Evolutionary conservation across 1,140 invertebrate species (phyloP).

Genomic region (Listronotus oregonensis): DNA sequence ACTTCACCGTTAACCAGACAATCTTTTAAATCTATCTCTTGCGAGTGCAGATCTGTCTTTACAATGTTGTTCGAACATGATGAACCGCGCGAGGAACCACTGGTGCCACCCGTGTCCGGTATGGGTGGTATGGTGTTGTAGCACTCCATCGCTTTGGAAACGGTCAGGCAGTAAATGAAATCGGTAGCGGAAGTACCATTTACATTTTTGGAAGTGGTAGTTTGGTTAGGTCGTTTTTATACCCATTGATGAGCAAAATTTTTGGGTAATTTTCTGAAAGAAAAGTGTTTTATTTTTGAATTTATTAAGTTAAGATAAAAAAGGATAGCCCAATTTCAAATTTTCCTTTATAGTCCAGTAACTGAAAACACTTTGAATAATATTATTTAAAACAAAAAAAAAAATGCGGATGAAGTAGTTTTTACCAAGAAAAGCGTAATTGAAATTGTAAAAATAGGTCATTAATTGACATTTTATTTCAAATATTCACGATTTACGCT

Average conservation of each 20-base stretch:
- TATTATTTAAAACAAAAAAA: too few species aligned
- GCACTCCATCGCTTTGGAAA: conserved; percentile 30
- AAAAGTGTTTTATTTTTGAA: too few species aligned
- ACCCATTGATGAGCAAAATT: background rate
- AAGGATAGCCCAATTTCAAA: too few species aligned
- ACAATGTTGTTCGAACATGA: conserved; percentile 32
- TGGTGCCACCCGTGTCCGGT: conserved; percentile 30
- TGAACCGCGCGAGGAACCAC: conserved; percentile 7
- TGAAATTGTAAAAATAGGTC: too few species aligned
- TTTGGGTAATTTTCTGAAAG: background rate
- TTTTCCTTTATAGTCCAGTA: too few species aligned
- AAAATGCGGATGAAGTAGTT: too few species aligned
- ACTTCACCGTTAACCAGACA: conserved; percentile 38
- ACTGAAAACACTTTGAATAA: too few species aligned
- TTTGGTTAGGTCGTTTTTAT: background rate
- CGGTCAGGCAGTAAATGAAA: background rate
- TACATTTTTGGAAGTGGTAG: conserved; percentile 10
- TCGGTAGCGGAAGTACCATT: conserved; percentile 1
- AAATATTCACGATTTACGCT: too few species aligned
- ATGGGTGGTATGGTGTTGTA: conserved; percentile 23
- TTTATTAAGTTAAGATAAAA: too few species aligned
- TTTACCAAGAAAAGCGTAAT: too few species aligned
- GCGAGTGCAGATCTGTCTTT: conserved; percentile 29
- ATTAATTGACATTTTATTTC: too few species aligned
- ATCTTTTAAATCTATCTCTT: conserved; percentile 31